Conservation (phyloP, 2,888 invertebrate genomes). For the Aproaerema taeniolella region DNA sequence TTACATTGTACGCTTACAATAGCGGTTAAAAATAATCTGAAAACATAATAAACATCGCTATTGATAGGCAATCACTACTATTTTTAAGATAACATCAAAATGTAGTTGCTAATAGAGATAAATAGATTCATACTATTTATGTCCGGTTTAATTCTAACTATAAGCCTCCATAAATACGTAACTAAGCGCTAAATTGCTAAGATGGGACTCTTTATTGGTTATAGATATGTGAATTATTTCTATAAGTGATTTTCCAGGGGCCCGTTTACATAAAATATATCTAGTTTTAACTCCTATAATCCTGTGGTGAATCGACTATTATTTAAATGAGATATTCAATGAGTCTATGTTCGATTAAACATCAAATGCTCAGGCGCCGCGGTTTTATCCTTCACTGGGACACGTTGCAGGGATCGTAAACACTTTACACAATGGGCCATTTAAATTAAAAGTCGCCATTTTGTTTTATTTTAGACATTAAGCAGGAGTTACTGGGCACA, state of each 20-base stretch:
- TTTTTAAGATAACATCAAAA: neutral
- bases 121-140: neutral
- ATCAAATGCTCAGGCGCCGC: slow-evolving; percentile 9
- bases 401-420: slow-evolving; percentile 13
- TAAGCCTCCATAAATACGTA: slow-evolving; percentile 2
- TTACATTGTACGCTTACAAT: no score
- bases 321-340: slow-evolving; percentile 38
- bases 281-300: slow-evolving; percentile 10
- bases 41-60: no score
- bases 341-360: slow-evolving; percentile 18
- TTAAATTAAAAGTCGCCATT: neutral
- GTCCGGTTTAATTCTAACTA: neutral
- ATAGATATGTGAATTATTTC: slow-evolving; percentile 26
- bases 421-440: neutral
- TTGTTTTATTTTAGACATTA: neutral
- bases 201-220: slow-evolving; percentile 23
- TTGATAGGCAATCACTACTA: no score
- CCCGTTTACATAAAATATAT: slow-evolving; percentile 23
- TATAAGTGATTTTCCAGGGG: slow-evolving; percentile 14
- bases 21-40: no score
- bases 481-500: no score
- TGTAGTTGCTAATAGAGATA: no score
- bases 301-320: slow-evolving; percentile 28
- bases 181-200: slow-evolving; percentile 13
- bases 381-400: slow-evolving; percentile 9